These are phyloP conservation scores for Otus sunia DNA, from an alignment of 2,113 vertebrate genomes.

Conservation along the genomic window DNA sequence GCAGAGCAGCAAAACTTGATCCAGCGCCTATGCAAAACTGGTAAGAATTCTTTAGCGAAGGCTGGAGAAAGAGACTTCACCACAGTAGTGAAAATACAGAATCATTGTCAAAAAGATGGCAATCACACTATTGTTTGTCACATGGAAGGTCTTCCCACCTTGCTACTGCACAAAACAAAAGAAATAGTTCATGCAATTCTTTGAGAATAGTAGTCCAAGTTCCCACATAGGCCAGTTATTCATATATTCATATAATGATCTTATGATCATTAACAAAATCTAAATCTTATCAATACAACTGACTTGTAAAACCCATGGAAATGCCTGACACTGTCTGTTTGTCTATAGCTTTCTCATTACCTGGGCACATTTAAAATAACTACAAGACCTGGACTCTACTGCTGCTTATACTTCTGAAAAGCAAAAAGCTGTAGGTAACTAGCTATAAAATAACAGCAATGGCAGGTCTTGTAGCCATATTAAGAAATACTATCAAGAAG, in stretches of 20 bases:
- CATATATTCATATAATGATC: too few species aligned
- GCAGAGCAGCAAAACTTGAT: background rate
- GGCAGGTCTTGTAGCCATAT: background rate
- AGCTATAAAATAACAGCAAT: background rate
- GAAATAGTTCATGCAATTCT: background rate
- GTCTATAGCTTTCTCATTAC: background rate
- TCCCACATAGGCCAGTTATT: background rate
- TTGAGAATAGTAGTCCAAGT: background rate
- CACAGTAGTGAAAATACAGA: background rate
- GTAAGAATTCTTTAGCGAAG: background rate
- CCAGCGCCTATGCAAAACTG: background rate
- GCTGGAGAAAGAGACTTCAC: background rate
- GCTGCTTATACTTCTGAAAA: background rate
- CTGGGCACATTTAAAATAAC: background rate
- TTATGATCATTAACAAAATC: background rate
- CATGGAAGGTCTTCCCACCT: background rate
- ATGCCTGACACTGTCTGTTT: background rate
- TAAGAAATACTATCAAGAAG: background rate
- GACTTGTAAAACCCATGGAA: background rate
- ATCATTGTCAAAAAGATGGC: background rate
- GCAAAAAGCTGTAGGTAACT: background rate
- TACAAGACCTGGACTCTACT: background rate
- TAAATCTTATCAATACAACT: background rate
- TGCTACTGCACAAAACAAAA: background rate
- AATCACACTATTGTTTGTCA: background rate